phyloP scores from a whole-genome alignment of 2,113 vertebrate genomes.

The Tretioscincus oriximinensis region DNA sequence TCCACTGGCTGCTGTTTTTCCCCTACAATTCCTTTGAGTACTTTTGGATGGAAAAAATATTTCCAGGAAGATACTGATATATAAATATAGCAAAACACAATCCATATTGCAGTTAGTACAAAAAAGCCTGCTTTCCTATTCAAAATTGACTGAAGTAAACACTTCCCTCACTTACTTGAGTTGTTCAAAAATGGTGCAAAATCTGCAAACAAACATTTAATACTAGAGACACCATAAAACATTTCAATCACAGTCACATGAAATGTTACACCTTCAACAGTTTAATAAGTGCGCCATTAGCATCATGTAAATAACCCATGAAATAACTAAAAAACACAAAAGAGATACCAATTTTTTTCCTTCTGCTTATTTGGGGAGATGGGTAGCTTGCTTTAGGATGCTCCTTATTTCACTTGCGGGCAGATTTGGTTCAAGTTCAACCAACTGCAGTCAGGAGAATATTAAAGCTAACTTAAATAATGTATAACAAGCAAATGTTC shows the following conservation, averaged over 20 bases:
- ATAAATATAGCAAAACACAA: constrained; percentile 72
- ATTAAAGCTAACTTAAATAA: neutral
- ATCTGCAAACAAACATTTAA: constrained; percentile 90
- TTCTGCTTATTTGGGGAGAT: neutral
- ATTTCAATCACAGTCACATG: constrained; percentile 25
- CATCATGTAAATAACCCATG: neutral
- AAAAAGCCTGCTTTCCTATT: constrained; percentile 48
- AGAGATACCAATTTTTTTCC: neutral
- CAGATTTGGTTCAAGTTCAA: neutral
- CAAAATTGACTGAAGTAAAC: constrained; percentile 71
- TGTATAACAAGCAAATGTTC: neutral
- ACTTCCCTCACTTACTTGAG: constrained; percentile 85
- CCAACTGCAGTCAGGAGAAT: neutral
- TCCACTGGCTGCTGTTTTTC: neutral
- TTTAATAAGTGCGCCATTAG: constrained; percentile 38
- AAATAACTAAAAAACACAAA: neutral
- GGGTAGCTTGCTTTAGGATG: neutral
- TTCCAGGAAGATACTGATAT: neutral
- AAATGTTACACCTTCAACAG: constrained; percentile 42
- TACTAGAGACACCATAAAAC: constrained; percentile 72
- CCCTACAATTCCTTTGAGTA: neutral
- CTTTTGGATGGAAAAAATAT: neutral
- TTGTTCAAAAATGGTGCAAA: constrained; percentile 80
- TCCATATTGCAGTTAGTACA: constrained; percentile 68
- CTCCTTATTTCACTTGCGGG: neutral